A percentile compares a stretch with the other conserved stretches of the same genome.
Evolutionary conservation across 37 sponge, comb jelly and placozoan species (phyloP).

Genomic region (Beroe ovata): DNA sequence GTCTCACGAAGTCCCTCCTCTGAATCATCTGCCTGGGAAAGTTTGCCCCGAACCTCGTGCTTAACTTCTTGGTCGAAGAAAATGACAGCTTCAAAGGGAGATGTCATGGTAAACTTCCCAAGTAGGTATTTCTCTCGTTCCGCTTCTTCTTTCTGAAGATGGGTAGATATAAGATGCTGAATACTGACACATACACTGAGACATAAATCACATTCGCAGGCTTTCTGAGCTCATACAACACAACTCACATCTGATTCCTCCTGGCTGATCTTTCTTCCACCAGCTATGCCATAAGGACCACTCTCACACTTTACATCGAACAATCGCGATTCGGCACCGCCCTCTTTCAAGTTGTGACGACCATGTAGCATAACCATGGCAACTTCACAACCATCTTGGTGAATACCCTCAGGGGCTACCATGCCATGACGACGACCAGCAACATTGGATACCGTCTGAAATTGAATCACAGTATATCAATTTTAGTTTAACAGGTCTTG

Average conservation of each 20-base stretch:
- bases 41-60: not conserved
- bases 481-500: too few species aligned
- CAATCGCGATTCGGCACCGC: not conserved
- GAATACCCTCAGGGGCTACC: not conserved
- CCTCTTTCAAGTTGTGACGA: not conserved
- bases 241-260: not conserved
- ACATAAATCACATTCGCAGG: too few species aligned
- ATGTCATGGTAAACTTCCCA: not conserved
- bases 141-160: not conserved
- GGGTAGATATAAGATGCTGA: too few species aligned
- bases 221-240: too few species aligned
- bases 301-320: not conserved
- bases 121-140: not conserved
- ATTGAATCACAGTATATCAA: too few species aligned
- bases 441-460: not conserved
- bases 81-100: not conserved
- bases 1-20: not conserved
- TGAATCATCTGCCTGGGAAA: not conserved
- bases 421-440: not conserved
- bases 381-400: not conserved
- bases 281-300: not conserved
- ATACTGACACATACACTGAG: too few species aligned
- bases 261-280: not conserved
- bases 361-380: not conserved
- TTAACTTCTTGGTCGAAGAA: not conserved